Conservation (phyloP, 2,888 invertebrate genomes). For the Drosophila recens region DNA sequence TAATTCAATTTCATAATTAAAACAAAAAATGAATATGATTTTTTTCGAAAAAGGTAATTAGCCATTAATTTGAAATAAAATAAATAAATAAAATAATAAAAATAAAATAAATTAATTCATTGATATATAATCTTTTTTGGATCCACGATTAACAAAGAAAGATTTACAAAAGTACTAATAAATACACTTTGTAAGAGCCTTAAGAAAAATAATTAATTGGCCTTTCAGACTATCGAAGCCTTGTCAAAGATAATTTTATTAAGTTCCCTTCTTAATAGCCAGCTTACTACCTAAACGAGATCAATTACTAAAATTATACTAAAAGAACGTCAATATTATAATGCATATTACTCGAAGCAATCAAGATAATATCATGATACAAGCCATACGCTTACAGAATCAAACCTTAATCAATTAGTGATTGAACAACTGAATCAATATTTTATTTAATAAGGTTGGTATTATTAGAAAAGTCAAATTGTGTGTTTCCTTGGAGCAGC, state of each 20-base stretch:
- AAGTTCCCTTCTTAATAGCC: not conserved
- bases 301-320: not conserved
- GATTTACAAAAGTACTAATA: no score
- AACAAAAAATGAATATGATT: not conserved
- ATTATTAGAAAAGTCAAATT: not conserved
- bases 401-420: conserved; percentile 6
- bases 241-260: not conserved
- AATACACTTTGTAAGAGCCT: no score
- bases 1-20: conserved; percentile 21
- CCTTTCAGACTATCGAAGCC: no score
- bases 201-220: no score
- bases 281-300: not conserved
- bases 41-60: not conserved
- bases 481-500: not conserved
- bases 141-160: no score
- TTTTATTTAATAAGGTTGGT: not conserved
- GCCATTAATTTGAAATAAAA: no score
- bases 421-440: not conserved
- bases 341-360: not conserved
- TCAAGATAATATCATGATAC: conserved; percentile 1
- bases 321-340: not conserved
- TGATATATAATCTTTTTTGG: not conserved
- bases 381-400: not conserved
- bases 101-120: not conserved
- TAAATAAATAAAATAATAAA: no score